Evolutionary conservation across 2,797 vertebrate genomes (phyloP), one percentile per base, ranked within the genome.

Genomic region (Oreonectes daqikongensis): DNA sequence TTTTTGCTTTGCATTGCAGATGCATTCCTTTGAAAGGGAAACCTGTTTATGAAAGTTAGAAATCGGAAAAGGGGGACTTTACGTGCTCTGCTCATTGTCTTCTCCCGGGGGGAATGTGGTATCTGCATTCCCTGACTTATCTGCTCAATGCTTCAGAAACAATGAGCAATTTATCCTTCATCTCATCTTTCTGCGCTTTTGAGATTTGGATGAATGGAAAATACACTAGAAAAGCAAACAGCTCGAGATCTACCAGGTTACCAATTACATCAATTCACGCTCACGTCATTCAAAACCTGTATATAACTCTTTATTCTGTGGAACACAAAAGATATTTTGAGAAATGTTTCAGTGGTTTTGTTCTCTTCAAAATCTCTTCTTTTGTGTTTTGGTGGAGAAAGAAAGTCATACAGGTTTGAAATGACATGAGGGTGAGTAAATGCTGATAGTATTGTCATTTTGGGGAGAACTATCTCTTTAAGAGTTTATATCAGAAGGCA

Each of bases 131-230:
- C 84, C 85, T 83, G 79, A 87, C 78, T 38, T 79, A 61, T 85
- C 50, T 85, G 86, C 87, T 89, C 88, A 86, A 86, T 82, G 83
- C 83, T 84, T 88, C 84, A 66, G 76, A 87, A 90, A 93, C 92
- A 92, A 93, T 87, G 86, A 80, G 75, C 66, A 50, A 88, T 92
- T 92, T 89, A 92, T 91, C 84, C 79, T 38, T 85, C 68, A 76
- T 73, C 72, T 59, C 78, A 70, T 88, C 78, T 83, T 83, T 87
- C 81, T 85, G 77, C 66, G 48, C 86, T 83, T 69, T 72, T 35
- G 70, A 48, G 72, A 75, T 64, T 75, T 59, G 44, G 12, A 26
- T 66, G 68, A 80, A 83, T 81, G 57, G 46, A 82, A 85, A 86
- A 82, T 82, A 83, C 73, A 63, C 78, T 66, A 72, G 63, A 81